Evolutionary conservation across 1,140 invertebrate species (phyloP).

Genomic region (Aphelinus certus): DNA sequence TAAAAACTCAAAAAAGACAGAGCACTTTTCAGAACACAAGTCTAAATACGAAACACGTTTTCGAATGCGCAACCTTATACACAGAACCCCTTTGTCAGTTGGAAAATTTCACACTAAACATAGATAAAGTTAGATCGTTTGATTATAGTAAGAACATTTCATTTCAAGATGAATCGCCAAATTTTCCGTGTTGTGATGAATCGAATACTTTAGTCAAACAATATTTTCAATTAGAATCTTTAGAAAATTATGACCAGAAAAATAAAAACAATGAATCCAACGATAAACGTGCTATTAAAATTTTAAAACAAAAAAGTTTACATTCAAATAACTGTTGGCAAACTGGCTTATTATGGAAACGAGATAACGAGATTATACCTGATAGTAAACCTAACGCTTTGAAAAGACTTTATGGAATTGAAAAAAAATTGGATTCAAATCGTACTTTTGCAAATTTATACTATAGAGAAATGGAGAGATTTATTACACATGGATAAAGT

Average conservation of each 20-base stretch:
- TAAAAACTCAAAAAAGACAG: no score
- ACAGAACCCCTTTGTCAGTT: no score
- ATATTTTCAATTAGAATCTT: slow-evolving; percentile 28
- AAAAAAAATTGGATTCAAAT: not conserved
- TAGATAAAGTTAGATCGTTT: no score
- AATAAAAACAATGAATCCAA: not conserved
- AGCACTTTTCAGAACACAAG: no score
- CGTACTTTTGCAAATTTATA: not conserved
- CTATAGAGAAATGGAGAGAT: slow-evolving; percentile 2
- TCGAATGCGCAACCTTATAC: no score
- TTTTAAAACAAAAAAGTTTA: slow-evolving; percentile 27
- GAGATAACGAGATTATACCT: not conserved
- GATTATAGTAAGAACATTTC: no score
- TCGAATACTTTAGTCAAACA: slow-evolving; percentile 15
- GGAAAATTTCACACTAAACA: no score
- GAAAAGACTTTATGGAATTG: not conserved
- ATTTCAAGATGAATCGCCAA: no score
- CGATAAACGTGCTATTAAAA: slow-evolving; percentile 2
- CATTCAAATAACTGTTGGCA: not conserved
- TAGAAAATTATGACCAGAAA: slow-evolving; percentile 18
- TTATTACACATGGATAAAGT: not conserved
- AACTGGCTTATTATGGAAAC: slow-evolving; percentile 6
- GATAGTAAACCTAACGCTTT: not conserved
- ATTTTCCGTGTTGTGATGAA: not conserved
- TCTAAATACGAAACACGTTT: no score